A percentile compares a stretch with the other conserved stretches of the same genome.
phyloP scores from a whole-genome alignment of 1,140 invertebrate genomes.

The Drosophila carrolli region DNA sequence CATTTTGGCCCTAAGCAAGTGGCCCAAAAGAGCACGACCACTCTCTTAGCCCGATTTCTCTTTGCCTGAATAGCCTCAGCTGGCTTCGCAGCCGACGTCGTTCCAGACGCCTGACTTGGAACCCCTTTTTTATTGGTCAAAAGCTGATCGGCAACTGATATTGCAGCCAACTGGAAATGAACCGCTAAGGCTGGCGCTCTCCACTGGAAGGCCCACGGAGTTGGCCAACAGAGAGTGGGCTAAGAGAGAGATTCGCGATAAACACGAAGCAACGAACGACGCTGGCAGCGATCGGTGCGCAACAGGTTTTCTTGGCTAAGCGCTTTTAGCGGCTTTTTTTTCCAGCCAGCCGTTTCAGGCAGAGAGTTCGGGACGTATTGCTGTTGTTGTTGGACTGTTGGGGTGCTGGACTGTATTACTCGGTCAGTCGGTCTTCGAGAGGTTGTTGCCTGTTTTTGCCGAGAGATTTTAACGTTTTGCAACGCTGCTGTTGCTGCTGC shows the following conservation, averaged over 20 bases:
- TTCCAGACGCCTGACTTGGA: slow-evolving; percentile 64
- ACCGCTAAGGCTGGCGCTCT: slow-evolving; percentile 66
- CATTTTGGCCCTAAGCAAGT: slow-evolving; percentile 60
- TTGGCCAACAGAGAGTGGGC: slow-evolving; percentile 8
- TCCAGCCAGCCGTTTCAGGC: slow-evolving; percentile 33
- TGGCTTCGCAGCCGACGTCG: slow-evolving; percentile 18
- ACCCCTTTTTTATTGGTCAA: slow-evolving; percentile 81
- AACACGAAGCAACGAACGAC: slow-evolving; percentile 78
- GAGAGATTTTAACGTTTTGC: slow-evolving; percentile 31
- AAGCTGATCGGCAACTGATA: slow-evolving; percentile 81
- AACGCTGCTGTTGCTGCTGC: slow-evolving; percentile 29
- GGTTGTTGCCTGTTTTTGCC: slow-evolving; percentile 74
- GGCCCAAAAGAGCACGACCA: background rate
- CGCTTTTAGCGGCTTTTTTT: slow-evolving; percentile 73
- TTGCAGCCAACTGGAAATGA: slow-evolving; percentile 75
- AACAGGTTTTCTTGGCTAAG: slow-evolving; percentile 65
- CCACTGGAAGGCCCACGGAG: slow-evolving; percentile 58
- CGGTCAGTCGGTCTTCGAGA: slow-evolving; percentile 84
- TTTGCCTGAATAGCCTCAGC: slow-evolving; percentile 21
- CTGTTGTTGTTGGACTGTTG: slow-evolving; percentile 53
- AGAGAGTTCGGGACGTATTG: slow-evolving; percentile 16
- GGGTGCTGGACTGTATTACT: slow-evolving; percentile 83
- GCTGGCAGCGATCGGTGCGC: slow-evolving; percentile 66
- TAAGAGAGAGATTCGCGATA: slow-evolving; percentile 45
- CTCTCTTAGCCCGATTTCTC: slow-evolving; percentile 60